Conservation (phyloP, 1,140 invertebrate species). For the Saccostrea cuccullata region DNA sequence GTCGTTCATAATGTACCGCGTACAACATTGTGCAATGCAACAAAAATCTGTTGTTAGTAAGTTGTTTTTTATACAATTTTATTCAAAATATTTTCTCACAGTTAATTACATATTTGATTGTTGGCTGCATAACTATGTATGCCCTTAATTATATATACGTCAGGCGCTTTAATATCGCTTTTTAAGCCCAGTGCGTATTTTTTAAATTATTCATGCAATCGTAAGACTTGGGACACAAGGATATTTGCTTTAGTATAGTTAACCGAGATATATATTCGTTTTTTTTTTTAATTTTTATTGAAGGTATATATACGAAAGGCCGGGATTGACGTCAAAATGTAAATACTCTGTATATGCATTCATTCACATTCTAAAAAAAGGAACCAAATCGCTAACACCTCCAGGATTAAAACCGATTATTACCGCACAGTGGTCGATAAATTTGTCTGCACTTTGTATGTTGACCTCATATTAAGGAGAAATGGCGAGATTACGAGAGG, state of each 20-base stretch:
- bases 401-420: constrained; percentile 15
- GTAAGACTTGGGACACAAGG: neutral
- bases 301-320: neutral
- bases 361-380: constrained; percentile 23
- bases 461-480: neutral
- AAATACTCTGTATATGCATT: neutral
- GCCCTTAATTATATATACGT: neutral
- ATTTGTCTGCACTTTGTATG: neutral
- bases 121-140: neutral
- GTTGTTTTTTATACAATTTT: neutral
- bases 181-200: neutral
- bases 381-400: constrained; percentile 22
- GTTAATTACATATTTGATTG: neutral
- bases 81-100: neutral
- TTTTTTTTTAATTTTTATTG: neutral
- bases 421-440: constrained; percentile 9
- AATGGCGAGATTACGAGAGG: constrained; percentile 44
- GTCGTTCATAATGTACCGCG: neutral
- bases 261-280: neutral
- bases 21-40: neutral
- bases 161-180: neutral
- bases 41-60: constrained; percentile 13
- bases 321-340: constrained; percentile 22
- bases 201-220: constrained; percentile 23
- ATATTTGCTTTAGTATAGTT: neutral